These are phyloP conservation scores for Autographa pulchrina DNA, from an alignment of 2,888 invertebrate genomes.

Conservation along the genomic window DNA sequence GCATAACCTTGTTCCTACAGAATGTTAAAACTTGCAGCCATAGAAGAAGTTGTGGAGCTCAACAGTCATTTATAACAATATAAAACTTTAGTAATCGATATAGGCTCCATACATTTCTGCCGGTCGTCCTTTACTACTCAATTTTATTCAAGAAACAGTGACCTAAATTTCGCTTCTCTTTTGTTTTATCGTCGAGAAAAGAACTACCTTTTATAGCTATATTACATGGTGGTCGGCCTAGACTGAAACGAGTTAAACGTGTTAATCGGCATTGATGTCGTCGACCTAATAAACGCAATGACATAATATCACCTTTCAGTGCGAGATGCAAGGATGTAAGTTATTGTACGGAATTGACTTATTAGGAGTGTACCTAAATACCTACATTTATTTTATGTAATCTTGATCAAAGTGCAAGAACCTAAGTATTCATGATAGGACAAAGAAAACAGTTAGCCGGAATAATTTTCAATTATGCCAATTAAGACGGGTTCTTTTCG, in stretches of 20 bases:
- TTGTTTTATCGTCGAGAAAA: background rate
- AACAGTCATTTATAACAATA: too few relatives aligned
- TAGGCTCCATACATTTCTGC: too few relatives aligned
- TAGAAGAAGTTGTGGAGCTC: too few relatives aligned
- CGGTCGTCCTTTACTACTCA: background rate
- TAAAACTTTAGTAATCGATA: too few relatives aligned
- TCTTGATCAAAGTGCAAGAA: too few relatives aligned
- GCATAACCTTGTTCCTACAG: too few relatives aligned
- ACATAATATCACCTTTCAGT: conserved; percentile 1
- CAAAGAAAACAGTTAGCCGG: too few relatives aligned
- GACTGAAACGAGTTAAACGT: background rate
- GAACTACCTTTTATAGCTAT: background rate
- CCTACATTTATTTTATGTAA: too few relatives aligned
- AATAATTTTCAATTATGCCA: too few relatives aligned
- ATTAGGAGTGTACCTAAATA: background rate
- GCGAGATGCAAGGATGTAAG: conserved; percentile 1
- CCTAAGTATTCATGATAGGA: too few relatives aligned
- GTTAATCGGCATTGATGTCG: conserved; percentile 1
- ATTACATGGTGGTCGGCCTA: background rate
- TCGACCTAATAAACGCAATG: conserved; percentile 4
- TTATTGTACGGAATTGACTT: background rate
- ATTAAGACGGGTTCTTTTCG: too few relatives aligned
- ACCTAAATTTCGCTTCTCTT: background rate
- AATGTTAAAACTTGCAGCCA: too few relatives aligned
- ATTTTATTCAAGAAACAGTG: background rate